Conservation (phyloP, 2,113 vertebrate species). For the Burhinus bistriatus region DNA sequence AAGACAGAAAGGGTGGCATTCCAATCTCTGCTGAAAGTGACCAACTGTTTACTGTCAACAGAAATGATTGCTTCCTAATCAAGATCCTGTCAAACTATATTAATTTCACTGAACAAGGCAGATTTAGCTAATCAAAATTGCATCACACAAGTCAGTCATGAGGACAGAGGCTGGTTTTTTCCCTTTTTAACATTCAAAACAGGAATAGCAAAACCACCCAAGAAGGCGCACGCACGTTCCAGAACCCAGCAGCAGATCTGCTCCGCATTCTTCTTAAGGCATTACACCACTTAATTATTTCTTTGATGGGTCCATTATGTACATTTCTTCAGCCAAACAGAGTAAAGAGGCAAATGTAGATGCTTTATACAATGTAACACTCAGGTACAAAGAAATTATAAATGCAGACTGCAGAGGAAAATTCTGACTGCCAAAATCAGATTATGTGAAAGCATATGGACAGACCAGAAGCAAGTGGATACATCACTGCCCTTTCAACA, state of each 20-base stretch:
- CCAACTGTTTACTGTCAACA: conserved; percentile 73
- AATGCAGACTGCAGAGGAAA: neutral
- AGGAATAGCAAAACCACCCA: neutral
- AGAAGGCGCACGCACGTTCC: neutral
- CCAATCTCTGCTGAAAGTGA: conserved; percentile 49
- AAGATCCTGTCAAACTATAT: conserved; percentile 45
- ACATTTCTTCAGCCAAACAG: neutral
- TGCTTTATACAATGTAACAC: neutral
- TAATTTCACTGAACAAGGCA: conserved; percentile 21
- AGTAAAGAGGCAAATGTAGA: neutral
- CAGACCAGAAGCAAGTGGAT: neutral
- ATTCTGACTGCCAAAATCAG: neutral
- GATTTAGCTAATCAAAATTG: conserved; percentile 31
- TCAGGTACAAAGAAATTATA: neutral
- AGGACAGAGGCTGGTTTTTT: neutral
- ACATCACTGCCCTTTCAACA: neutral
- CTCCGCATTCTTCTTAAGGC: neutral
- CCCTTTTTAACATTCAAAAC: neutral
- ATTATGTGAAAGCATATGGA: neutral
- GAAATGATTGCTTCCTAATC: conserved; percentile 53
- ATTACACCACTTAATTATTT: neutral
- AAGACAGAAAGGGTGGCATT: neutral
- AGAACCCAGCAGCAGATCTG: neutral
- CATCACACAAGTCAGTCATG: neutral
- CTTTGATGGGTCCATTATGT: neutral